phyloP scores from a whole-genome alignment of 2,888 invertebrate species.

The Pharmacophagus antenor region DNA sequence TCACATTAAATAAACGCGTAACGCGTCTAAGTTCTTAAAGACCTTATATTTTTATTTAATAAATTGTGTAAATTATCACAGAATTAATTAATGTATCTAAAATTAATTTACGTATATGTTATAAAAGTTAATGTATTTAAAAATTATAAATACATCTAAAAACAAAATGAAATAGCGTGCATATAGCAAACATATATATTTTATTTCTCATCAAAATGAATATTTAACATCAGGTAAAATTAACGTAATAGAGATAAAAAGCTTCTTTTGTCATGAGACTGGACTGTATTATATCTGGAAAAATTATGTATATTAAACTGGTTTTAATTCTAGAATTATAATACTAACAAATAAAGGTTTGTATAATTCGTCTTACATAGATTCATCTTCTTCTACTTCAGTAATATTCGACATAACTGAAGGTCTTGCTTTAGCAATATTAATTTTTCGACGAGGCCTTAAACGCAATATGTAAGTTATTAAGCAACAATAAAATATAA shows the following conservation, averaged over 20 bases:
- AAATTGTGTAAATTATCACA: too few species aligned
- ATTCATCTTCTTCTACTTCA: constrained; percentile 63
- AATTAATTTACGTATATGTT: too few species aligned
- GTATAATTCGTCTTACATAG: constrained; percentile 41
- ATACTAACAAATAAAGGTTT: neutral
- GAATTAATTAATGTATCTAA: too few species aligned
- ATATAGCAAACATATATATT: too few species aligned
- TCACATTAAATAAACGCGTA: too few species aligned
- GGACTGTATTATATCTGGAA: constrained; percentile 25
- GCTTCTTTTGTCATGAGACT: constrained; percentile 35
- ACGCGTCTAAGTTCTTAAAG: too few species aligned
- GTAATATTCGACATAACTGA: constrained; percentile 68
- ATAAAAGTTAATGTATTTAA: too few species aligned
- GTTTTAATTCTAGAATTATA: neutral
- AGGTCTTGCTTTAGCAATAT: constrained; percentile 41
- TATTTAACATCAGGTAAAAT: neutral
- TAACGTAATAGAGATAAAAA: constrained; percentile 27
- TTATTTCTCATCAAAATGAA: too few species aligned
- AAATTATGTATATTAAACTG: constrained; percentile 16
- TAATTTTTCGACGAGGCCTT: constrained; percentile 45
- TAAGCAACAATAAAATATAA: too few species aligned
- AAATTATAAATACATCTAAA: too few species aligned
- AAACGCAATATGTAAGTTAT: neutral
- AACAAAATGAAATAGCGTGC: too few species aligned
- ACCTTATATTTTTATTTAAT: too few species aligned